A percentile compares a stretch with the other conserved stretches of the same genome.
Conservation (phyloP, 2,888 invertebrate species). For the Hyles lineata region DNA sequence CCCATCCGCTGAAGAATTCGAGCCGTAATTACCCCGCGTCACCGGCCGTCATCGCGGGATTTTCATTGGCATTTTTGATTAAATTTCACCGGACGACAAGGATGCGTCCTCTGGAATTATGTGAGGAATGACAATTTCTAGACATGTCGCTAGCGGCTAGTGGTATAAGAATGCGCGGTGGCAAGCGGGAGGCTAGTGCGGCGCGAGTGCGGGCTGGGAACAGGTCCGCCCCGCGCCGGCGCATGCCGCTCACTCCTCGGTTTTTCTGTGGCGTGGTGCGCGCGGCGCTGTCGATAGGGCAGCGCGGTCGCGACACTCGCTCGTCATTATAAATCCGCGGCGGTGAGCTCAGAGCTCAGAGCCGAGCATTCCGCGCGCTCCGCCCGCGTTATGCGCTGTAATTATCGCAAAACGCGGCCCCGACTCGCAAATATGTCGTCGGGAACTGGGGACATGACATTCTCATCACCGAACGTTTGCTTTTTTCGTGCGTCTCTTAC, state of each 20-base stretch:
- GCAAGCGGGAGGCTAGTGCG: constrained; percentile 45
- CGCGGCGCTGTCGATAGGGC: constrained; percentile 55
- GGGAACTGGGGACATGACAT: constrained; percentile 83
- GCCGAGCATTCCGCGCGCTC: constrained; percentile 76
- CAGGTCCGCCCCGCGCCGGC: constrained; percentile 52
- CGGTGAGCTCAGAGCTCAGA: constrained; percentile 74
- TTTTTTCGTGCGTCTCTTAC: constrained; percentile 70
- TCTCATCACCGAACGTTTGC: constrained; percentile 81
- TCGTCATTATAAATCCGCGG: constrained; percentile 81
- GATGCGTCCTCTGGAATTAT: constrained; percentile 81
- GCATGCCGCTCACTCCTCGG: constrained; percentile 15
- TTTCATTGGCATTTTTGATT: constrained; percentile 75
- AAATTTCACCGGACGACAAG: constrained; percentile 69
- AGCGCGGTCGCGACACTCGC: constrained; percentile 70
- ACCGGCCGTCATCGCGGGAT: constrained; percentile 60
- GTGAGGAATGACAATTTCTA: constrained; percentile 82
- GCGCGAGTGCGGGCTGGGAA: constrained; percentile 60
- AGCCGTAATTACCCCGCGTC: constrained; percentile 74
- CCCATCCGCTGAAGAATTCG: constrained; percentile 72
- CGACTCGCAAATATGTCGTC: constrained; percentile 84
- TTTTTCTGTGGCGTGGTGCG: constrained; percentile 9
- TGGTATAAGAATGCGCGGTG: constrained; percentile 59
- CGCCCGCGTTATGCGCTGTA: constrained; percentile 81
- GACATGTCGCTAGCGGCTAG: constrained; percentile 79
- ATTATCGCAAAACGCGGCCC: constrained; percentile 82